A percentile compares a stretch with the other conserved stretches of the same genome.
Evolutionary conservation across 2,797 vertebrate genomes (phyloP).

Genomic region (Argya squamiceps): DNA sequence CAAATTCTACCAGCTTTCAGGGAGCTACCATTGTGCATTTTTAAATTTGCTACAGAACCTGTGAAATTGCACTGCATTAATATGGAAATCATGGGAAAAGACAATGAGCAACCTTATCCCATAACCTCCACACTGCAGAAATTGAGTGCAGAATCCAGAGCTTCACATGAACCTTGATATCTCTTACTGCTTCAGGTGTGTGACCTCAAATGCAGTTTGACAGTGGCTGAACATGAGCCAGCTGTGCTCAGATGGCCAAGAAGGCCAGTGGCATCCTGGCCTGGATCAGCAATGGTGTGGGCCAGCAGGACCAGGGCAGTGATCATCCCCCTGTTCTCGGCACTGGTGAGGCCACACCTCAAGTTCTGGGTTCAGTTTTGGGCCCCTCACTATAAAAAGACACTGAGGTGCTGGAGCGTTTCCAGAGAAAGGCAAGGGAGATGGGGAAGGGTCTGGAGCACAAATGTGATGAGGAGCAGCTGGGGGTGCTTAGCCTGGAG

Average conservation of each 20-base stretch:
- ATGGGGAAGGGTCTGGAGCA: neutral
- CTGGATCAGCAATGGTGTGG: rapidly evolving
- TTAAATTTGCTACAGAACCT: neutral
- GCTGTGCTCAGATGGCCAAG: neutral
- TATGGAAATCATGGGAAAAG: neutral
- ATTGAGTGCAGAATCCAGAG: neutral
- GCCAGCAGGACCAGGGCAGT: neutral
- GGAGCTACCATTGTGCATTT: neutral
- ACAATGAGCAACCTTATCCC: neutral
- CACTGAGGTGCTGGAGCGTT: rapidly evolving
- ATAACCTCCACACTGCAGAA: neutral
- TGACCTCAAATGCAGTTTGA: neutral
- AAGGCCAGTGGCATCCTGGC: neutral
- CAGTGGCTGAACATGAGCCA: neutral
- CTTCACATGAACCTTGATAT: neutral
- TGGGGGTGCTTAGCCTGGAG: neutral
- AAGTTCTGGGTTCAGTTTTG: neutral
- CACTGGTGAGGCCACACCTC: neutral
- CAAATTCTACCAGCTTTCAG: neutral
- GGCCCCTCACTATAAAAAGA: neutral
- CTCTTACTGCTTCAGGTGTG: neutral
- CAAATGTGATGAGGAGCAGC: neutral
- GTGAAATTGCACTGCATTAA: neutral
- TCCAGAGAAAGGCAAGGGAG: neutral
- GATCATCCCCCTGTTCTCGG: rapidly evolving